Evolutionary conservation across 2,888 invertebrate species (phyloP), one percentile per base, ranked within the genome.

Genomic region (Drosophila subsilvestris): DNA sequence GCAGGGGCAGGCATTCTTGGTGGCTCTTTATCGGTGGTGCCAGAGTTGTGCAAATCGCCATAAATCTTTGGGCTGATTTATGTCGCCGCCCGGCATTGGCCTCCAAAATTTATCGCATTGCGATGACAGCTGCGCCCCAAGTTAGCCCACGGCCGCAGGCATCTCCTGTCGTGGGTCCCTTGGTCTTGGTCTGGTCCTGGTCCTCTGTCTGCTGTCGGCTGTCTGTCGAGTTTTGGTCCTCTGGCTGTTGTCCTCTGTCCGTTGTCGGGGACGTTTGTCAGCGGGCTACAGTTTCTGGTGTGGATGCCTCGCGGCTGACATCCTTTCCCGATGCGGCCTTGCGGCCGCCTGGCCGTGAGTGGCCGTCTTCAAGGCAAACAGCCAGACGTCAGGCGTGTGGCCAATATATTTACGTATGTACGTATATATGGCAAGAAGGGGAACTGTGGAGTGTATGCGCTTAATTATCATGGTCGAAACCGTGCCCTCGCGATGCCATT

Each of bases 51-150:
- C 79, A 81, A 78, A 86, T 80, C 79, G 79, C 87, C 79, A 87
- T 87, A 87, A 87, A 88, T 87, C 86, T 85, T 81, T 81, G 75
- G 83, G 72, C 86, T 87, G 86, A 87, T 87, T 87, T 87, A 87
- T 88, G 88, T 81, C 82, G 75, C 72, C 74, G 83, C 67, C 60
- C 81, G 86, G 81, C 85, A 80, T 82, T 88, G 86, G 86, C 78
- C 86, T 79, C 78, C 76, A 76, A 86, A 77, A 86, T 86, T 86
- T 86, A 86, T 86, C 82, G 77, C 75, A 75, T 74, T 45, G 50
- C 79, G 86, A 76, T 78, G 84, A 80, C 74, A 87, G 80, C 80
- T 71, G 63, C 63, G 67, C 66, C 37, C 74, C 71, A 65, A 61
- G 66, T 58, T 63, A 70, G 65, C 45, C 55, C 57, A 51, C 32